Evolutionary conservation across 2,888 invertebrate species (phyloP).

Genomic region (Protophormia terraenovae): DNA sequence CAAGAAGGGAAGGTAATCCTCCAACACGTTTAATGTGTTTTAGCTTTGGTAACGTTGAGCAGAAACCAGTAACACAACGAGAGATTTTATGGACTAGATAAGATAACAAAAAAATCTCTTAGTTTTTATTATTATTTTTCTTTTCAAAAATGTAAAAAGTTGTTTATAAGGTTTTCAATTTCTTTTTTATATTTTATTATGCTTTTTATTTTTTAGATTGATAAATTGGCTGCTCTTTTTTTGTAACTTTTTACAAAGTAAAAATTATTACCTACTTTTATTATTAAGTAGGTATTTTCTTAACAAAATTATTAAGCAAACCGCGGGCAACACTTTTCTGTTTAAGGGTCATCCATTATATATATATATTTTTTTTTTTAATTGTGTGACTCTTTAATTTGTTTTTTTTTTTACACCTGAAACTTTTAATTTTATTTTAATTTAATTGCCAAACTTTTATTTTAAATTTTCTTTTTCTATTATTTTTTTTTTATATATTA

Average conservation of each 20-base stretch:
- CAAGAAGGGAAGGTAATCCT: background rate
- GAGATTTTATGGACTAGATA: constrained; percentile 51
- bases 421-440: background rate
- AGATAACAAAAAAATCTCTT: constrained; percentile 11
- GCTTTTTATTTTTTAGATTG: background rate
- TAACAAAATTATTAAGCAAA: background rate
- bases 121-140: background rate
- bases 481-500: too few species aligned
- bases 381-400: background rate
- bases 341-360: constrained; percentile 34
- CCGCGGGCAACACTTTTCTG: background rate
- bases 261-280: too few species aligned
- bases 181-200: background rate
- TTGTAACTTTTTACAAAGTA: background rate
- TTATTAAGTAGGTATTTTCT: too few species aligned
- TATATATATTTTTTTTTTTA: too few species aligned
- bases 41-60: background rate
- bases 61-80: background rate
- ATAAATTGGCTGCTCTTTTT: background rate
- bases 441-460: background rate
- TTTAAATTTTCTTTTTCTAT: too few species aligned
- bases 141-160: background rate
- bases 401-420: background rate
- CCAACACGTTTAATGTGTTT: constrained; percentile 30
- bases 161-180: background rate